phyloP scores from a whole-genome alignment of 2,888 invertebrate species.

The Agonopterix subpropinquella region DNA sequence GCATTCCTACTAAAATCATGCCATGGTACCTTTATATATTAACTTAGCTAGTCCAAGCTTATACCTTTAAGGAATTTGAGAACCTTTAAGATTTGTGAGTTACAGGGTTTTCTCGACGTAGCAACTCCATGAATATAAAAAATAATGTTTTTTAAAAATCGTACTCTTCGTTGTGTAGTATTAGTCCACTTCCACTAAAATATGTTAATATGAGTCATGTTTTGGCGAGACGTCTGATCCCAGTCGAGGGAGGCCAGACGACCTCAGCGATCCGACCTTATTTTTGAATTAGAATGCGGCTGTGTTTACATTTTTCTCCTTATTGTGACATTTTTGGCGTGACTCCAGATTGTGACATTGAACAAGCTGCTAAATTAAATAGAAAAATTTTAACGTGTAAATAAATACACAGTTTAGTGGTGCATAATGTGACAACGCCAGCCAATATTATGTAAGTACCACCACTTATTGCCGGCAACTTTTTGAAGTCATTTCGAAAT shows the following conservation, averaged over 20 bases:
- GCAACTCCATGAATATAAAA: no score
- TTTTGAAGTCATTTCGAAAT: no score
- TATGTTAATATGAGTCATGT: conserved; percentile 39
- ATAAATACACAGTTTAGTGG: conserved; percentile 6
- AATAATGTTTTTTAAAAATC: no score
- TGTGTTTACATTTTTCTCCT: conserved; percentile 69
- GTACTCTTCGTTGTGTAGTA: no score
- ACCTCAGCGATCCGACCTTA: conserved; percentile 49
- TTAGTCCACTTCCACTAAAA: conserved; percentile 9
- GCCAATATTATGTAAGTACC: no score
- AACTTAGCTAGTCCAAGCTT: neutral
- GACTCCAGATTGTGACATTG: conserved; percentile 55
- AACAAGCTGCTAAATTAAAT: conserved; percentile 19
- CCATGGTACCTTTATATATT: neutral
- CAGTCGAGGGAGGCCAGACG: conserved; percentile 47
- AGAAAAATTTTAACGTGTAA: conserved; percentile 15
- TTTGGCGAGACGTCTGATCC: conserved; percentile 51
- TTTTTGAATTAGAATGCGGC: conserved; percentile 66
- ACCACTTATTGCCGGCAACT: no score
- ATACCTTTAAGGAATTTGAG: no score
- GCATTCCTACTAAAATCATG: no score
- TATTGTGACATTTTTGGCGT: conserved; percentile 66
- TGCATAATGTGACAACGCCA: neutral
- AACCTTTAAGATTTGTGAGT: no score
- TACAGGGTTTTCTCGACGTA: no score